Conservation (phyloP, 2,888 invertebrate genomes). For the Parapristionchus giblindavisi region DNA sequence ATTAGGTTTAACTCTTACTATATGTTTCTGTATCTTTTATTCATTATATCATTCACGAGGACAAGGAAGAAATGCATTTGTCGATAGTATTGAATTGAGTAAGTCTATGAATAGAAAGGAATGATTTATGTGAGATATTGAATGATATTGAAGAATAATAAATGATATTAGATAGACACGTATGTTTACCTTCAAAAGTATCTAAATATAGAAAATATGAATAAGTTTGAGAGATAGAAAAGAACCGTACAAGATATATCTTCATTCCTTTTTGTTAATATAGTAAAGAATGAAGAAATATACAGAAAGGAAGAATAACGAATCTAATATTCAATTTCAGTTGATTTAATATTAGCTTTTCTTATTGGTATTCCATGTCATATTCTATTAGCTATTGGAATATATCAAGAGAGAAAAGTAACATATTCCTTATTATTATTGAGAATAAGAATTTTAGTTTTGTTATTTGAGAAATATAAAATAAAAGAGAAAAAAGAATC, state of each 20-base stretch:
- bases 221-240: not conserved
- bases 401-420: slow-evolving; percentile 48
- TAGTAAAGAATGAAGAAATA: no score
- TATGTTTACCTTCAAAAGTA: not conserved
- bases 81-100: slow-evolving; percentile 46
- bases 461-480: no score
- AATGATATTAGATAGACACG: slow-evolving; percentile 19
- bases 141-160: not conserved
- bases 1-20: slow-evolving; percentile 41
- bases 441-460: no score
- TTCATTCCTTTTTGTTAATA: no score
- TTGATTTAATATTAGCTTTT: slow-evolving; percentile 55
- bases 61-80: slow-evolving; percentile 44
- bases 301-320: not conserved
- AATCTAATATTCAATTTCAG: slow-evolving; percentile 42
- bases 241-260: no score
- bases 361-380: slow-evolving; percentile 58
- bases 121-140: no score
- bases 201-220: no score
- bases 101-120: no score
- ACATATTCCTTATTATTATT: not conserved
- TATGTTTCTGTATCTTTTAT: slow-evolving; percentile 43
- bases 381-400: slow-evolving; percentile 49
- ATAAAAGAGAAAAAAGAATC: no score
- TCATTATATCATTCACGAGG: slow-evolving; percentile 44